Conservation (phyloP, 2,888 invertebrate genomes). For the Tipula confusa region DNA sequence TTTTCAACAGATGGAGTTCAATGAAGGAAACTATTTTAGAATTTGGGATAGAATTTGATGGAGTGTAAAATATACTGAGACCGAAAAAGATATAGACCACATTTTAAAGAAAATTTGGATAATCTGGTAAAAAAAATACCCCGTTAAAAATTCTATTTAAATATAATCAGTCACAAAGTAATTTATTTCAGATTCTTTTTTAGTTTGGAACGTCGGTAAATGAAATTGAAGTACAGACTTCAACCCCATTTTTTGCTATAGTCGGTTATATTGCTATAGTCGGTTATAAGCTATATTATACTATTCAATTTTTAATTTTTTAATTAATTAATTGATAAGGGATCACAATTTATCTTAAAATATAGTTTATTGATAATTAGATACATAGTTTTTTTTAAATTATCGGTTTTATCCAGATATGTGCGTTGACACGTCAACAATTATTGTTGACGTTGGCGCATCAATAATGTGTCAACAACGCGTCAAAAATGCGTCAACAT, state of each 20-base stretch:
- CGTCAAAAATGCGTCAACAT: no score
- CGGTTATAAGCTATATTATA: neutral
- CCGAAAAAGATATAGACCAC: neutral
- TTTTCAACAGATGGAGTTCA: neutral
- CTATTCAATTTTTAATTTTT: neutral
- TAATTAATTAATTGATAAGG: no score
- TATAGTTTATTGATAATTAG: neutral
- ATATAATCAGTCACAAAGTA: neutral
- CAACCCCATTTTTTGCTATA: neutral
- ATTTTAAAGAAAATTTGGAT: conserved; percentile 3
- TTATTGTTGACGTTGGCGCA: no score
- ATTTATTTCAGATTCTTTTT: neutral
- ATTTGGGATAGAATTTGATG: neutral
- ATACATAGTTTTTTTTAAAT: neutral
- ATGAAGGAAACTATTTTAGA: neutral
- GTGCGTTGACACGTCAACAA: no score
- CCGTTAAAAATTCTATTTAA: neutral
- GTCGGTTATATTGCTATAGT: neutral
- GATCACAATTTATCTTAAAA: no score
- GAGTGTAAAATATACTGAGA: neutral
- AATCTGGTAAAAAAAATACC: neutral
- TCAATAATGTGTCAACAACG: no score
- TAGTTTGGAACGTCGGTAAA: neutral
- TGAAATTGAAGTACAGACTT: neutral
- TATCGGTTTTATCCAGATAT: no score